These are phyloP conservation scores for Ridgeia piscesae DNA, from an alignment of 1,140 invertebrate genomes.

Conservation along the genomic window DNA sequence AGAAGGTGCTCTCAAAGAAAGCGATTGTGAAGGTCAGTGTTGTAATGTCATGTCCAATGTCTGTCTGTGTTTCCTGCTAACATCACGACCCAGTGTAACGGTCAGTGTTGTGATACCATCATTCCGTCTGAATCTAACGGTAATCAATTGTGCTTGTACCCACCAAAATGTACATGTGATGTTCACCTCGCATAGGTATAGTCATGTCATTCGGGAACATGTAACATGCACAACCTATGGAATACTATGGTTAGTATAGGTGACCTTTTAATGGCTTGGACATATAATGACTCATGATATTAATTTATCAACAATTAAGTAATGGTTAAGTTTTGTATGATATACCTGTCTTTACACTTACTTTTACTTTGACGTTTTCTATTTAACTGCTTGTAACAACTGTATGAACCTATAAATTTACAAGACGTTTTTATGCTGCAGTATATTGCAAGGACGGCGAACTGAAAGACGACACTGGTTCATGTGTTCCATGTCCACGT, in stretches of 20 bases:
- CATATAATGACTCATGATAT: too few relatives aligned
- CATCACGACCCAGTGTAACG: too few relatives aligned
- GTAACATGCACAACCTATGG: too few relatives aligned
- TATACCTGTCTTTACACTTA: background rate
- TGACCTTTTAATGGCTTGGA: too few relatives aligned
- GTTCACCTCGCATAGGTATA: background rate
- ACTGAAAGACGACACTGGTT: conserved; percentile 60
- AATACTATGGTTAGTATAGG: too few relatives aligned
- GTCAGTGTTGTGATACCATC: too few relatives aligned
- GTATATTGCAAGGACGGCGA: background rate
- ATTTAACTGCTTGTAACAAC: background rate
- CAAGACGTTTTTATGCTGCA: background rate
- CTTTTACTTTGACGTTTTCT: background rate
- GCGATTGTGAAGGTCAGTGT: background rate
- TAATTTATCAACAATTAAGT: too few relatives aligned
- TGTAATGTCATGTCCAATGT: background rate
- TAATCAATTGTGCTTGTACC: background rate
- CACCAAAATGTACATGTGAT: background rate
- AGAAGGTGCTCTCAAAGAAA: background rate
- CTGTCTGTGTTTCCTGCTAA: background rate
- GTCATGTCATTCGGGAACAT: background rate
- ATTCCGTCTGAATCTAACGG: too few relatives aligned
- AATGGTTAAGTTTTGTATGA: background rate
- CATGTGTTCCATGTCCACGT: conserved; percentile 86
- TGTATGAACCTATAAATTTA: background rate